These are phyloP conservation scores for Standfussiana lucernea DNA, from an alignment of 2,888 invertebrate genomes.

Conservation along the genomic window DNA sequence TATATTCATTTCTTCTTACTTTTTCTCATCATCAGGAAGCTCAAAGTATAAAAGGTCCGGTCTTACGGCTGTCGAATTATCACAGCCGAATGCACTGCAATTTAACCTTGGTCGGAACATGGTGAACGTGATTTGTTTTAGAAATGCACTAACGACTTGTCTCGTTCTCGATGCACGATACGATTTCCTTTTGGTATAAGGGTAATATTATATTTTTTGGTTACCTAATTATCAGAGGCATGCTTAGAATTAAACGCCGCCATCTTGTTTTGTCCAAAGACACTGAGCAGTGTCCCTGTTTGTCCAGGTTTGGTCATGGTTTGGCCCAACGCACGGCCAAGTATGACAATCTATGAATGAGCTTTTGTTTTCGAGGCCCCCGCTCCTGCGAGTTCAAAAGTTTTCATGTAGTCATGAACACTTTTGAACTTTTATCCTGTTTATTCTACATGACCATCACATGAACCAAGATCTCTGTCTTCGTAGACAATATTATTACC, in stretches of 20 bases:
- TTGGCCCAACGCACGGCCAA: background rate
- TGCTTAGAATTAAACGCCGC: no score
- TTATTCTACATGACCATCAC: background rate
- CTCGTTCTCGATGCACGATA: background rate
- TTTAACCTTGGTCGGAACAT: background rate
- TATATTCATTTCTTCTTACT: no score
- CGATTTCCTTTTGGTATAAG: background rate
- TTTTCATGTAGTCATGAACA: no score
- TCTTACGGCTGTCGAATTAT: no score
- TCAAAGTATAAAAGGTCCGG: no score
- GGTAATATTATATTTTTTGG: background rate
- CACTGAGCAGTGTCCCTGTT: background rate
- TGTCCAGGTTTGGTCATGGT: background rate
- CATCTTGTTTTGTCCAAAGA: no score
- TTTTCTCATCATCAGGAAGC: no score
- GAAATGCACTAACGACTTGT: background rate
- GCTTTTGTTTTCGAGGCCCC: background rate
- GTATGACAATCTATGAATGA: background rate
- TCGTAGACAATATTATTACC: background rate
- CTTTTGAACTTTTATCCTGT: background rate
- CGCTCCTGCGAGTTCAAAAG: accelerated
- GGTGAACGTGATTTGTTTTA: background rate
- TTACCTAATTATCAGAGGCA: background rate
- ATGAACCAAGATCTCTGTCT: background rate
- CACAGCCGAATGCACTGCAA: no score